Evolutionary conservation across 2,888 invertebrate genomes (phyloP), one percentile per base, ranked within the genome.

Genomic region (Pandemis corylana): DNA sequence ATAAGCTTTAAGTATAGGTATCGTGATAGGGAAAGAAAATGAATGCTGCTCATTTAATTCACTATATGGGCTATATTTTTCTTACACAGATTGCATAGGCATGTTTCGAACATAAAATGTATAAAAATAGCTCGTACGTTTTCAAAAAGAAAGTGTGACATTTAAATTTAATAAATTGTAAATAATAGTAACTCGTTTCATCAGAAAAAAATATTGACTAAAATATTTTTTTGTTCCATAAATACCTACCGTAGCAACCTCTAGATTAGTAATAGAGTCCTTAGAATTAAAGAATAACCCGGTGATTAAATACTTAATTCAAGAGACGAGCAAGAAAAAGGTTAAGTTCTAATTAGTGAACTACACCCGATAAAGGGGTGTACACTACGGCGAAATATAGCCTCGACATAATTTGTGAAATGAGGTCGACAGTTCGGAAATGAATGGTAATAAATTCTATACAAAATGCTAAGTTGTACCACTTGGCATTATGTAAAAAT

Each of bases 401-500:
- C 76, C 76, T 75, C 78, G 77, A 68, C 75, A 77, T 72, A 76
- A 69, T 75, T 77, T 65, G 59, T 15, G 71, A 75, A 79, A 75
- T 75, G 76, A 76, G 78, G 78, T 73, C 76, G 71, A 75, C 72
- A 69, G 68, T 75, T 72, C 70, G 72, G 76, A 72, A 71, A 76
- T 74, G 49, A 72, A 74, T 51, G 71, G 68, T 72, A 77, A 77
- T 77, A 76, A 77, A 77, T 77, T 77, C 51, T 75, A 61, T 59
- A 66, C 66, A 75, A 64, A 69, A 72, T 70, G 65, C 77, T 74
- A 71, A 72, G 51, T 77, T 67, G 76, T 73, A 73, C 69, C 72
- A 71, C 53, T 75, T 71, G 44, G 44, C 53, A 61, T 67, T 67
- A 63, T 71, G 75, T 70, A 20, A 41, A 75, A 67, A 70, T 71